phyloP scores from a whole-genome alignment of 2,888 invertebrate genomes.

The Dorcus parallelipipedus region DNA sequence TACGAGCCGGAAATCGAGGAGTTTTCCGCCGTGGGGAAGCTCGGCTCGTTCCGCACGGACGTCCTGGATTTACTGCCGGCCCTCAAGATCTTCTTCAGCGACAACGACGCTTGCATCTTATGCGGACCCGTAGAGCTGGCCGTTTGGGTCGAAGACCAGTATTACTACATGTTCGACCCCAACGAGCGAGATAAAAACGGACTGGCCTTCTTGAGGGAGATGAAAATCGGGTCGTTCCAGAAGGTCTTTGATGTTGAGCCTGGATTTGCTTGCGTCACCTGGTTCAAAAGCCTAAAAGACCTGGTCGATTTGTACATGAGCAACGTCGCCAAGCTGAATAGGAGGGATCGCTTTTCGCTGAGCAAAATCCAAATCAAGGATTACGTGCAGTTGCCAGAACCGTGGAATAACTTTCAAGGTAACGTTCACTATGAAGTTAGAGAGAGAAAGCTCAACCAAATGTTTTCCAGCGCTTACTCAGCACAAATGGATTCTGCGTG shows the following conservation, averaged over 20 bases:
- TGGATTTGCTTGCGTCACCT: slow-evolving; percentile 46
- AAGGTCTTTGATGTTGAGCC: slow-evolving; percentile 27
- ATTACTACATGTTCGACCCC: slow-evolving; percentile 50
- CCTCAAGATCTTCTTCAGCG: slow-evolving; percentile 41
- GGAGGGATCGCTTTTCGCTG: slow-evolving; percentile 39
- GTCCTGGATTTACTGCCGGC: slow-evolving; percentile 42
- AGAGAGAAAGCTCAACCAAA: too few species aligned
- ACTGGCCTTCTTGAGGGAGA: slow-evolving; percentile 23
- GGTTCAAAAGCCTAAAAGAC: slow-evolving; percentile 41
- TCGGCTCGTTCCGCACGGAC: slow-evolving; percentile 36
- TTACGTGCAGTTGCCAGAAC: slow-evolving; percentile 34
- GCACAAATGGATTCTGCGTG: slow-evolving; percentile 43
- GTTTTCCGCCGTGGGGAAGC: slow-evolving; percentile 40
- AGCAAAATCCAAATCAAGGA: slow-evolving; percentile 42
- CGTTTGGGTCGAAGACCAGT: slow-evolving; percentile 46
- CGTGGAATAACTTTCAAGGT: slow-evolving; percentile 46
- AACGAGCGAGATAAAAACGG: slow-evolving; percentile 46
- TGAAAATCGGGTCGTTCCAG: slow-evolving; percentile 28
- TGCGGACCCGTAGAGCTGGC: slow-evolving; percentile 45
- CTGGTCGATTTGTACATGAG: slow-evolving; percentile 43
- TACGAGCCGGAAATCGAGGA: slow-evolving; percentile 39
- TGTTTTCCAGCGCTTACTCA: slow-evolving; percentile 18
- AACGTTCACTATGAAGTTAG: not conserved
- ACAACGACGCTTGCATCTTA: slow-evolving; percentile 43
- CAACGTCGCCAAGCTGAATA: slow-evolving; percentile 38